Evolutionary conservation across 2,113 vertebrate genomes (phyloP).

Genomic region (Tychaedon coryphoeus): DNA sequence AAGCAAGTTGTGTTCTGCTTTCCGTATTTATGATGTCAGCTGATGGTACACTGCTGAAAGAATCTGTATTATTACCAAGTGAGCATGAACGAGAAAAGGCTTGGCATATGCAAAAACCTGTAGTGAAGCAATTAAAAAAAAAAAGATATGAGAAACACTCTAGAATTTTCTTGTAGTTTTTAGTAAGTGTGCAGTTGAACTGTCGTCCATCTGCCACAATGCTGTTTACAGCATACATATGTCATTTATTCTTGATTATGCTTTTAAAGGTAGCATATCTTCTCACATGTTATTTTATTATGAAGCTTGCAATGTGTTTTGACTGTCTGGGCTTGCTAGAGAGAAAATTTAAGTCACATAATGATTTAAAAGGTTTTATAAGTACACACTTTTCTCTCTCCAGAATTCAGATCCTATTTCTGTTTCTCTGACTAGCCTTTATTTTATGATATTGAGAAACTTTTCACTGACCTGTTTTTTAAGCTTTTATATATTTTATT

Average conservation of each 20-base stretch:
- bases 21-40: background rate
- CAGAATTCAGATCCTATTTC: background rate
- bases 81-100: background rate
- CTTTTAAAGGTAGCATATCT: background rate
- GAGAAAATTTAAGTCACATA: background rate
- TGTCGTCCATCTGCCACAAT: background rate
- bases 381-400: background rate
- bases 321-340: background rate
- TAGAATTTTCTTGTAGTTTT: background rate
- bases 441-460: background rate
- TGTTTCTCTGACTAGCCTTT: background rate
- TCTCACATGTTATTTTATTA: background rate
- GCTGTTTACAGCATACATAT: background rate
- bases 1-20: background rate
- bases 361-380: background rate
- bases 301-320: background rate
- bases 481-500: background rate
- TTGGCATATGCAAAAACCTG: background rate
- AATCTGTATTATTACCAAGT: background rate
- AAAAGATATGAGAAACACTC: background rate
- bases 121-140: background rate
- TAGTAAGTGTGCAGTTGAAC: background rate
- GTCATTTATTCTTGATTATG: background rate
- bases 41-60: background rate
- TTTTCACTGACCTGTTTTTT: background rate